phyloP scores from a whole-genome alignment of 2,888 invertebrate genomes.

The Euzetes globulus region DNA sequence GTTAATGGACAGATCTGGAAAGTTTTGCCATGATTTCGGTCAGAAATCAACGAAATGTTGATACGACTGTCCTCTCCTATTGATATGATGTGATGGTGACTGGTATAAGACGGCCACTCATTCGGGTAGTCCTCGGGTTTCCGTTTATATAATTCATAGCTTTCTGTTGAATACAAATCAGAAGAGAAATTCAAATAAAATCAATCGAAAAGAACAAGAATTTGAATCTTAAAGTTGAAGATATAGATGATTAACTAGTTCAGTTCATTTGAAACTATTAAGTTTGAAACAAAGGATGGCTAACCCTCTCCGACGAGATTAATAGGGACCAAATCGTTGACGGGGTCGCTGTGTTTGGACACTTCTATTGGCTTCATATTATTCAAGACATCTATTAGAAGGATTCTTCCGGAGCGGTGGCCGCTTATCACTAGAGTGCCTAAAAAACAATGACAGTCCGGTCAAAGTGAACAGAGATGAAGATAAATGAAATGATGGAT shows the following conservation, averaged over 20 bases:
- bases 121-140: neutral
- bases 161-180: neutral
- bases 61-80: neutral
- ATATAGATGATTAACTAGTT: too few relatives aligned
- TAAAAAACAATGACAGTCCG: neutral
- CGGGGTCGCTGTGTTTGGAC: neutral
- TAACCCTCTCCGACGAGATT: slow-evolving; percentile 4
- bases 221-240: too few relatives aligned
- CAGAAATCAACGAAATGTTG: neutral
- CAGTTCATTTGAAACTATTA: neutral
- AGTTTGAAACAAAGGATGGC: too few relatives aligned
- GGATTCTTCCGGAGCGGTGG: slow-evolving; percentile 3
- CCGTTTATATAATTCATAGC: neutral
- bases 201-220: too few relatives aligned
- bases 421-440: slow-evolving; percentile 2
- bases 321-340: neutral
- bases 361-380: neutral
- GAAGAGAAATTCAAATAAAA: too few relatives aligned
- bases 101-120: neutral
- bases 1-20: neutral
- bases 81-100: slow-evolving; percentile 10
- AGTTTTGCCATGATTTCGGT: neutral
- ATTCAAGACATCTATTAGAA: neutral
- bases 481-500: neutral
- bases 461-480: neutral